Percentiles rank a stretch among this genome's conserved stretches.
phyloP scores from a whole-genome alignment of 2,888 invertebrate genomes.

The Theodoxus fluviatilis region DNA sequence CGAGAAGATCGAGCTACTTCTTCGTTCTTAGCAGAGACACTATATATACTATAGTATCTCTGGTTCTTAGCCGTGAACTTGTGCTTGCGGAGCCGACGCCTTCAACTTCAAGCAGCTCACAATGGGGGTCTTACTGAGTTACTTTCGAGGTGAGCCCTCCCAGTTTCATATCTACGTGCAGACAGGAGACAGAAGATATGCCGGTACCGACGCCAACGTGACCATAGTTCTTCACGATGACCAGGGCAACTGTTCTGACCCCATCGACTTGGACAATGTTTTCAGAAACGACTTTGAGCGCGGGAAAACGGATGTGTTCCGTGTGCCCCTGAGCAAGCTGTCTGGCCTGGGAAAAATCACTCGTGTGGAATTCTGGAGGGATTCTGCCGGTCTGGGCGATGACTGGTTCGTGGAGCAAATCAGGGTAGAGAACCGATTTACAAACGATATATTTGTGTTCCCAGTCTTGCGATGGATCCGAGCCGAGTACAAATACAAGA shows the following conservation, averaged over 20 bases:
- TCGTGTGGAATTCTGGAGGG: constrained; percentile 61
- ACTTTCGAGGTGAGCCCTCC: constrained; percentile 29
- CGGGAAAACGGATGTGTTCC: constrained; percentile 48
- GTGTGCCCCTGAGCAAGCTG: constrained; percentile 39
- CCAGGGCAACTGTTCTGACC: constrained; percentile 53
- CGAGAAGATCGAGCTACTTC: too few species aligned
- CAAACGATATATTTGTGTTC: constrained; percentile 53
- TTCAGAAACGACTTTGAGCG: constrained; percentile 60
- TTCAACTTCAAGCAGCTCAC: too few species aligned
- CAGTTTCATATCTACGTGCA: constrained; percentile 62
- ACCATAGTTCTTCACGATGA: constrained; percentile 64
- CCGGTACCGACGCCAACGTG: constrained; percentile 67
- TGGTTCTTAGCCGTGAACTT: too few species aligned
- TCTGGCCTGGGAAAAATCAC: constrained; percentile 42
- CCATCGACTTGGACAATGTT: constrained; percentile 60
- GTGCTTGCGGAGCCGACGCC: too few species aligned
- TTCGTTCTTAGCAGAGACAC: too few species aligned
- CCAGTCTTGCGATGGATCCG: constrained; percentile 67
- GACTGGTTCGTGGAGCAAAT: constrained; percentile 65
- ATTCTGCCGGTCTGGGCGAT: constrained; percentile 58
- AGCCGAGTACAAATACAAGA: constrained; percentile 58
- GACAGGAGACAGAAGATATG: constrained; percentile 66
- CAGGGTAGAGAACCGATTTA: constrained; percentile 51
- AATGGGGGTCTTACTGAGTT: too few species aligned
- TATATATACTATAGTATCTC: too few species aligned